Evolutionary conservation across 2,113 vertebrate species (phyloP).

Genomic region (Phaethornis superciliosus): DNA sequence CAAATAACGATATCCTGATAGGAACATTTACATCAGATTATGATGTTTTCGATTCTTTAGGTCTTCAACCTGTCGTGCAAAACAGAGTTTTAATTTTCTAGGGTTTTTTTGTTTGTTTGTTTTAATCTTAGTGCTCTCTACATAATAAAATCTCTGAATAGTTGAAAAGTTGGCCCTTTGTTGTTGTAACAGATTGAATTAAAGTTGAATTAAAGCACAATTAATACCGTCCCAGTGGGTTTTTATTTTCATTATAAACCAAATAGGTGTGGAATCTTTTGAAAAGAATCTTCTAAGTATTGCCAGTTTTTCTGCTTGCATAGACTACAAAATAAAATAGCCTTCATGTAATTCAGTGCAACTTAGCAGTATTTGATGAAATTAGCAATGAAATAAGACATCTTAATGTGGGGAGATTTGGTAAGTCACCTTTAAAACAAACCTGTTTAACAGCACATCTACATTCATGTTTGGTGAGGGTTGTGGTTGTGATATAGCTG

Average conservation of each 20-base stretch:
- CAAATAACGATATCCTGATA: too few relatives aligned
- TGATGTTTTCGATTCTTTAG: fast-evolving
- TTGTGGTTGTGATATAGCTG: background rate
- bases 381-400: background rate
- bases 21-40: background rate
- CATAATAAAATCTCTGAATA: background rate
- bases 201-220: background rate
- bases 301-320: background rate
- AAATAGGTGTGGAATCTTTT: background rate
- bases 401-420: background rate
- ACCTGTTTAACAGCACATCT: background rate
- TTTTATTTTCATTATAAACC: background rate
- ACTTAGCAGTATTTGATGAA: background rate
- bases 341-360: background rate
- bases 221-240: background rate
- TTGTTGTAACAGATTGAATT: background rate
- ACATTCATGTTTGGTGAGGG: background rate
- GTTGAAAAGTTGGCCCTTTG: background rate
- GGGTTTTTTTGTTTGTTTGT: background rate
- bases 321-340: background rate
- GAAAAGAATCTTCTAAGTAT: background rate
- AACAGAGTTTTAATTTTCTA: background rate
- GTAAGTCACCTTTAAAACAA: background rate
- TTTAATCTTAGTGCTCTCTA: background rate
- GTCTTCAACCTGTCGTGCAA: background rate